These are phyloP conservation scores for Hippasteria phrygiana DNA, from an alignment of 53 echinoderm and acorn worm species.

Conservation along the genomic window DNA sequence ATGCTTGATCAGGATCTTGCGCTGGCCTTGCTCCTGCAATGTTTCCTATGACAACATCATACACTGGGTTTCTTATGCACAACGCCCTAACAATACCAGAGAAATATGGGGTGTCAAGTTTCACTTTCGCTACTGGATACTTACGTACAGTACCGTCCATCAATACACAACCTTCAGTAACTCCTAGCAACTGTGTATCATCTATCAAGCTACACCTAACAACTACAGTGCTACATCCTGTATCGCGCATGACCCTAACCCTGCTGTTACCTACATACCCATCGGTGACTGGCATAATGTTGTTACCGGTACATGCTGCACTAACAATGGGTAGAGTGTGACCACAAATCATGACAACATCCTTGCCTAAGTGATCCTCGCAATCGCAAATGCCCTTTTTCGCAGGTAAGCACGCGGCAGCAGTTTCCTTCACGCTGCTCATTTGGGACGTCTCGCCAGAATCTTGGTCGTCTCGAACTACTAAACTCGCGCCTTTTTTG, in stretches of 20 bases:
- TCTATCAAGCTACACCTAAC: not conserved
- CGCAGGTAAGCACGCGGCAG: conserved; percentile 10
- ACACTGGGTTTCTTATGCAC: conserved; percentile 55
- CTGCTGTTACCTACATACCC: not conserved
- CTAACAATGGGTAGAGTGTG: conserved; percentile 24
- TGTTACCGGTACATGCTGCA: conserved; percentile 30
- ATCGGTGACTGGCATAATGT: conserved; percentile 31
- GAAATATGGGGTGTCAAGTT: conserved; percentile 39
- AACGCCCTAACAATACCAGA: conserved; percentile 11
- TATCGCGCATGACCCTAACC: conserved; percentile 19
- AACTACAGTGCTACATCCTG: conserved; percentile 44
- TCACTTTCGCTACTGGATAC: conserved; percentile 23
- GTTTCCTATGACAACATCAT: conserved; percentile 3
- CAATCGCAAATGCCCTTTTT: conserved; percentile 3
- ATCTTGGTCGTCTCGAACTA: not conserved
- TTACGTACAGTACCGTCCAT: conserved; percentile 40
- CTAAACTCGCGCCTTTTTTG: conserved; percentile 26
- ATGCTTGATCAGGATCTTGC: not conserved
- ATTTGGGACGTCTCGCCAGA: not conserved
- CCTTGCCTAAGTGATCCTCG: not conserved
- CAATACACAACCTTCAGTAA: not conserved
- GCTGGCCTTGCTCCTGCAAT: not conserved
- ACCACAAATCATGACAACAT: conserved; percentile 9
- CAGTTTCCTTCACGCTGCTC: conserved; percentile 4
- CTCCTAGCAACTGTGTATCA: not conserved